These are phyloP conservation scores for Trinorchestia longiramus DNA, from an alignment of 1,140 invertebrate species.

Conservation along the genomic window DNA sequence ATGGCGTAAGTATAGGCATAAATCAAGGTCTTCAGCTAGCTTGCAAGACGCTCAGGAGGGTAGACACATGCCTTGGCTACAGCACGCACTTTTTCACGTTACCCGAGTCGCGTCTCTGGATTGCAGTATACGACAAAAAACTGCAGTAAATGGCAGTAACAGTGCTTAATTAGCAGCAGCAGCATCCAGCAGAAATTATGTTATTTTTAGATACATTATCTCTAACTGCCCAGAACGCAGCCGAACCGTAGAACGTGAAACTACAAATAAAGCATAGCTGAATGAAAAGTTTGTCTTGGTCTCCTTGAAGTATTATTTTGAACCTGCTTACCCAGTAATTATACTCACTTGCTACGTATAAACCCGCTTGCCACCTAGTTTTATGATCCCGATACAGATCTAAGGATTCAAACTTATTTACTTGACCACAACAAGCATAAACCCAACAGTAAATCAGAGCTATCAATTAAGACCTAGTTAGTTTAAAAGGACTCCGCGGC, in stretches of 20 bases:
- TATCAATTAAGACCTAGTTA: neutral
- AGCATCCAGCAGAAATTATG: too few species aligned
- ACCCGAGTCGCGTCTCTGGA: neutral
- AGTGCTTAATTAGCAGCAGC: neutral
- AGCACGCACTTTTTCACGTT: neutral
- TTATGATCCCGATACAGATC: too few species aligned
- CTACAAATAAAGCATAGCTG: too few species aligned
- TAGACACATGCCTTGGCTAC: neutral
- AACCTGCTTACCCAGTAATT: too few species aligned
- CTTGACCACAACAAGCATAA: neutral
- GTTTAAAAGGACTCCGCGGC: neutral
- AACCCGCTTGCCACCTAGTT: too few species aligned
- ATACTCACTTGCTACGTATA: too few species aligned
- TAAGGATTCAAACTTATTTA: too few species aligned
- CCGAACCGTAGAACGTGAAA: too few species aligned
- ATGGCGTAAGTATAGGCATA: slow-evolving; percentile 45
- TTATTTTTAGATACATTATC: too few species aligned
- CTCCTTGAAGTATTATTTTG: too few species aligned
- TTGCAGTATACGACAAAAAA: neutral
- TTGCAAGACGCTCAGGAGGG: neutral
- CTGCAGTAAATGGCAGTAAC: neutral
- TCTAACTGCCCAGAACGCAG: neutral
- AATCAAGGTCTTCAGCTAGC: slow-evolving; percentile 19
- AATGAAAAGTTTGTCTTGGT: too few species aligned
- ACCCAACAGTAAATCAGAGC: neutral